Evolutionary conservation across 2,113 vertebrate genomes (phyloP).

Genomic region (Ptychochromis oligacanthus): DNA sequence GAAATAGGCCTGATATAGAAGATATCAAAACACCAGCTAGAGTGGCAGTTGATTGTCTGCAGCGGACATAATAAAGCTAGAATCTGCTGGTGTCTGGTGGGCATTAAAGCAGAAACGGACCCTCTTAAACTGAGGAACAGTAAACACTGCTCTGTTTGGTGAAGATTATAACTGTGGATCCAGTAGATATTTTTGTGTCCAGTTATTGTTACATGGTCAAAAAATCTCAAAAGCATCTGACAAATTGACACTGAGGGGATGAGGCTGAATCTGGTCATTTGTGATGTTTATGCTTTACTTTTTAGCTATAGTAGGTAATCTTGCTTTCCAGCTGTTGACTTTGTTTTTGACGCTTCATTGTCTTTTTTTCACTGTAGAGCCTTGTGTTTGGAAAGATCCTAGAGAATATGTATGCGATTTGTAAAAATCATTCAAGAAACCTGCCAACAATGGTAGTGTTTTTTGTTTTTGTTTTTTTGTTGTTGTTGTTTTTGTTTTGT

Average conservation of each 20-base stretch:
- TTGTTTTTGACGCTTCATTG: rapidly evolving
- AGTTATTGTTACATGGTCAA: neutral
- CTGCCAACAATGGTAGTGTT: neutral
- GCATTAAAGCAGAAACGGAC: neutral
- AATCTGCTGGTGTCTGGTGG: neutral
- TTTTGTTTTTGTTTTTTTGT: too few relatives aligned
- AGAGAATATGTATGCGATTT: neutral
- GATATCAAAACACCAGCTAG: neutral
- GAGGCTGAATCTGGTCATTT: too few relatives aligned
- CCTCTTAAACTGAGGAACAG: neutral
- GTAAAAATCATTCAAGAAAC: neutral
- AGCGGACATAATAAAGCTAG: neutral
- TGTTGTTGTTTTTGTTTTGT: too few relatives aligned
- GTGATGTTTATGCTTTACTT: too few relatives aligned
- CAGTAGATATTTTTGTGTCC: neutral
- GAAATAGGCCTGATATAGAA: too few relatives aligned
- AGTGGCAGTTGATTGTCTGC: neutral
- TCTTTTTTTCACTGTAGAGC: neutral
- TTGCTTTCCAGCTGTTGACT: neutral
- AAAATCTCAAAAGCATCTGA: conserved; percentile 11
- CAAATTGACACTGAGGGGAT: neutral
- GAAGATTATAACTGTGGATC: neutral
- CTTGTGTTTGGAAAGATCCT: neutral
- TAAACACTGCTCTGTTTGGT: neutral
- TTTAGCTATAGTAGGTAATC: neutral